Percentiles rank a stretch among this genome's conserved stretches.
Conservation (phyloP, 2,113 vertebrate genomes). For the Platichthys stellatus region DNA sequence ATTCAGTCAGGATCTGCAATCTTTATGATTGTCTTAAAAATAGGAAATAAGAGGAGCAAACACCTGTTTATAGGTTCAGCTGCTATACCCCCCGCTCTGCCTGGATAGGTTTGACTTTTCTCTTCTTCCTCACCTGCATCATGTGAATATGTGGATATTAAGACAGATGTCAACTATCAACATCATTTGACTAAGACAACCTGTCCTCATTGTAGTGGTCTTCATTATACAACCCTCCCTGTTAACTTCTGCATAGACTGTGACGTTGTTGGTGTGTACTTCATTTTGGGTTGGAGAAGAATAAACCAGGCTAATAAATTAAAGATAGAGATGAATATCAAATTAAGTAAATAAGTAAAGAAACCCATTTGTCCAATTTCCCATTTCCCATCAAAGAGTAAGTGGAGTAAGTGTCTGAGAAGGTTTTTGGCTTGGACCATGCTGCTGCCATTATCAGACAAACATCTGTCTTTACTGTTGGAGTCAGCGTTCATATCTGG, state of each 20-base stretch:
- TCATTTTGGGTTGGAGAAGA: neutral
- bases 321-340: neutral
- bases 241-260: neutral
- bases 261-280: neutral
- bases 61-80: constrained; percentile 31
- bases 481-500: no score
- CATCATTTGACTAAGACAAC: neutral
- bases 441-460: neutral
- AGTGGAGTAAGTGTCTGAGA: neutral
- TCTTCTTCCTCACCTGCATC: neutral
- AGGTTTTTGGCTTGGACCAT: neutral
- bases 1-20: constrained; percentile 73
- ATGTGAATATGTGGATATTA: neutral
- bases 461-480: no score
- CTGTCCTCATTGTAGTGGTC: neutral
- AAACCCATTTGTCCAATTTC: neutral
- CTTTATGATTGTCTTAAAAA: constrained; percentile 78
- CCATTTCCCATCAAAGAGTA: neutral
- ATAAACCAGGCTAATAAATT: neutral
- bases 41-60: constrained; percentile 52
- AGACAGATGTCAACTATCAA: neutral
- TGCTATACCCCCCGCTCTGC: neutral
- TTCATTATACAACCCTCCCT: neutral
- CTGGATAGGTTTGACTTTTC: neutral
- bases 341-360: neutral